These are phyloP conservation scores for Zeugodacus cucurbitae DNA, from an alignment of 1,140 invertebrate species.

Conservation along the genomic window DNA sequence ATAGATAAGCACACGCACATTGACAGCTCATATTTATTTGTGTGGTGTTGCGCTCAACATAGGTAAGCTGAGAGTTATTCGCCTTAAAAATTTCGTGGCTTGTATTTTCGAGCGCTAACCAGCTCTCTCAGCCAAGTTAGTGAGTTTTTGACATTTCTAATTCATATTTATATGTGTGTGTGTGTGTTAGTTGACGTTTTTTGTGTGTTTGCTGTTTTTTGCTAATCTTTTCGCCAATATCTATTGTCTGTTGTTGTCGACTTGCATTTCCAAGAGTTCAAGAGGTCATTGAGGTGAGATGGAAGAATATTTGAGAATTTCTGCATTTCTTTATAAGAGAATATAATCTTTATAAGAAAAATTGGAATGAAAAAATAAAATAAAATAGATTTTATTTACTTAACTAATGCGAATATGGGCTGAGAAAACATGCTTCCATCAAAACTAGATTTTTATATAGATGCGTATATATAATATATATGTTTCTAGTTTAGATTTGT, in stretches of 20 bases:
- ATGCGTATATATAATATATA: no score
- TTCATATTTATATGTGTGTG: background rate
- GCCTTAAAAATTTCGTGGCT: background rate
- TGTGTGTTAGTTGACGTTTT: background rate
- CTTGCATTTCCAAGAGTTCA: background rate
- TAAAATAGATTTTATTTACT: no score
- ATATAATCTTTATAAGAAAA: no score
- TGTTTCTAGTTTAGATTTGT: no score
- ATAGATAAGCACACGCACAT: constrained; percentile 18
- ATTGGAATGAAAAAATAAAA: no score
- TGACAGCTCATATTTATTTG: background rate
- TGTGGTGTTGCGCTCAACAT: background rate
- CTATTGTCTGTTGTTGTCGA: background rate
- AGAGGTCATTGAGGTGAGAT: background rate
- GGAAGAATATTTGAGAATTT: background rate
- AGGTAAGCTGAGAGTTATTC: background rate
- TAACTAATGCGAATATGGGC: no score
- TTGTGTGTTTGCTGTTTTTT: background rate
- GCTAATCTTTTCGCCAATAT: background rate
- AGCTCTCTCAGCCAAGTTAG: background rate
- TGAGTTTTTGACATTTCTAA: background rate
- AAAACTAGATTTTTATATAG: no score
- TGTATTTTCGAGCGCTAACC: background rate
- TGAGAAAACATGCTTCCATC: no score
- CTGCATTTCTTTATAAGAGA: no score